A percentile compares a stretch with the other conserved stretches of the same genome.
Conservation (phyloP, 1,140 invertebrate genomes). For the Rhizoglyphus robini region DNA sequence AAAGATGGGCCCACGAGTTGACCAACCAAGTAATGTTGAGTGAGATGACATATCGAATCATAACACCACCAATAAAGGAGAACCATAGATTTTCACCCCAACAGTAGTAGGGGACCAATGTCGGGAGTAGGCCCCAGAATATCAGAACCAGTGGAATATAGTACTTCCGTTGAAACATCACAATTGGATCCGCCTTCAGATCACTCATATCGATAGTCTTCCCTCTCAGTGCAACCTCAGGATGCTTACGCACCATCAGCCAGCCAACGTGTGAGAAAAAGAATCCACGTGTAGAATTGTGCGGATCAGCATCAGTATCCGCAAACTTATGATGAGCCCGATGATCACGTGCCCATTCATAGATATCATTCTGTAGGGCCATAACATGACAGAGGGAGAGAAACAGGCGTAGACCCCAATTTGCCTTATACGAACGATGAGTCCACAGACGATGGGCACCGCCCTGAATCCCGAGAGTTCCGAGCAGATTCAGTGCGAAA, state of each 20-base stretch:
- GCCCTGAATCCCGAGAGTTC: slow-evolving; percentile 8
- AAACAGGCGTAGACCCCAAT: too few species aligned
- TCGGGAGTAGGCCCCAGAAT: slow-evolving; percentile 70
- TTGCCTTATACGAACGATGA: slow-evolving; percentile 41
- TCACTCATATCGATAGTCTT: slow-evolving; percentile 74
- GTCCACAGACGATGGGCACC: slow-evolving; percentile 43
- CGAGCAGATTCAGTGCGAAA: too few species aligned
- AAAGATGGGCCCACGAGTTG: slow-evolving; percentile 82
- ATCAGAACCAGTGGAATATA: slow-evolving; percentile 67
- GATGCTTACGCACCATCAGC: slow-evolving; percentile 58
- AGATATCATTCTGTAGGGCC: slow-evolving; percentile 13
- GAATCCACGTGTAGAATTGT: slow-evolving; percentile 61
- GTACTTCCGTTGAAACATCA: slow-evolving; percentile 70
- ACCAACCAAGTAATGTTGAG: too few species aligned
- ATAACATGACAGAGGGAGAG: slow-evolving; percentile 25
- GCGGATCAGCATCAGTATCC: too few species aligned
- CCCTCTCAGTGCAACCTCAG: slow-evolving; percentile 54
- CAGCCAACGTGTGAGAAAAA: too few species aligned
- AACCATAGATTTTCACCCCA: slow-evolving; percentile 68
- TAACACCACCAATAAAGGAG: slow-evolving; percentile 62
- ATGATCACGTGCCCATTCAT: too few species aligned
- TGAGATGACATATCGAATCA: slow-evolving; percentile 65
- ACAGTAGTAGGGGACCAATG: slow-evolving; percentile 57
- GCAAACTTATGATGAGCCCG: too few species aligned
- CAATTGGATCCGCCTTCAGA: slow-evolving; percentile 64